phyloP scores from a whole-genome alignment of 2,113 vertebrate species.

The Nematolebias whitei region DNA sequence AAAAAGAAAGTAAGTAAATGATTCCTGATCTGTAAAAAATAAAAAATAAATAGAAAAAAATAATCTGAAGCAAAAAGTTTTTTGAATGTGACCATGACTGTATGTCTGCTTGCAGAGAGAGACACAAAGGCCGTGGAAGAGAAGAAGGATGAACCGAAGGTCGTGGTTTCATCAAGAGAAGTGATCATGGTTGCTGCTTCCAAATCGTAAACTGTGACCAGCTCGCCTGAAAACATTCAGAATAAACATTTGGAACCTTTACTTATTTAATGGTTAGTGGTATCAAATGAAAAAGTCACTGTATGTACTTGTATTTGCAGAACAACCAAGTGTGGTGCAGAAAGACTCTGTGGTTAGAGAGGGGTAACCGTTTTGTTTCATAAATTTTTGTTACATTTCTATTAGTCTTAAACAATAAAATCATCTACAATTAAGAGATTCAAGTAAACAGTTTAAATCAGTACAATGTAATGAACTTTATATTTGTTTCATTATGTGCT shows the following conservation, averaged over 20 bases:
- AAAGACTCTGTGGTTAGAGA: not conserved
- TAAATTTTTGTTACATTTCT: not conserved
- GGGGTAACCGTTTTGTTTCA: too few relatives aligned
- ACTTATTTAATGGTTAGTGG: not conserved
- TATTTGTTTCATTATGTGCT: not conserved
- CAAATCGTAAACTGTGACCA: not conserved
- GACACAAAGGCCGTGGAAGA: not conserved
- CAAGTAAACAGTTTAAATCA: not conserved
- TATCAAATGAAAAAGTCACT: not conserved
- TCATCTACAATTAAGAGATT: not conserved
- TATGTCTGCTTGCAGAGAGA: constrained; percentile 56
- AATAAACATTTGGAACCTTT: not conserved
- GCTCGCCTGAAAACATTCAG: constrained; percentile 1
- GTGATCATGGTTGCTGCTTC: constrained; percentile 12
- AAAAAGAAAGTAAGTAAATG: constrained; percentile 31
- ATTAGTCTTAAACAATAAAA: not conserved
- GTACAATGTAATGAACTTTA: not conserved
- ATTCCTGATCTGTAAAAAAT: not conserved
- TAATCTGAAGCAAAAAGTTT: not conserved
- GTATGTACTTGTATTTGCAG: not conserved
- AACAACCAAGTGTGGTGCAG: not conserved
- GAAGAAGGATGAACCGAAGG: constrained; percentile 1
- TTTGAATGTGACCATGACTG: constrained; percentile 17
- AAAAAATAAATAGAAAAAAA: too few relatives aligned
- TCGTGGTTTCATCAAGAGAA: constrained; percentile 53